Evolutionary conservation across 2,113 vertebrate genomes (phyloP).

Genomic region (Istiophorus platypterus): DNA sequence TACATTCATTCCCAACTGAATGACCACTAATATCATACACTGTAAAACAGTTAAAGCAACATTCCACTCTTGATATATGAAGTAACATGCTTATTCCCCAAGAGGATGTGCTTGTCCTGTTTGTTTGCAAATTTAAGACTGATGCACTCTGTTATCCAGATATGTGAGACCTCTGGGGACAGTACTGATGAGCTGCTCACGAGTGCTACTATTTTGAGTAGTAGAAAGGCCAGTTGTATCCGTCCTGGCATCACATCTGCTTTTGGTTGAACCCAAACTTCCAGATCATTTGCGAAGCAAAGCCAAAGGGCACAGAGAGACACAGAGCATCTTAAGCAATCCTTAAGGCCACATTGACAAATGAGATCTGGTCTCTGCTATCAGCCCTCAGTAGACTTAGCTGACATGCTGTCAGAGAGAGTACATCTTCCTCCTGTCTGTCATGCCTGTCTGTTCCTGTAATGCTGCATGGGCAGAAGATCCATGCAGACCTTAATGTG

Average conservation of each 20-base stretch:
- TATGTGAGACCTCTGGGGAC: not conserved
- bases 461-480: slow-evolving; percentile 22
- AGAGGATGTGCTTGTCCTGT: not conserved
- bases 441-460: slow-evolving; percentile 25
- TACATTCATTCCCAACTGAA: not conserved
- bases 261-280: slow-evolving; percentile 29
- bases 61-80: not conserved
- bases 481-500: slow-evolving; percentile 27
- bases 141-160: not conserved
- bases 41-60: not conserved
- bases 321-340: slow-evolving; percentile 35
- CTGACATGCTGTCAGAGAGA: slow-evolving; percentile 52
- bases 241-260: slow-evolving; percentile 5
- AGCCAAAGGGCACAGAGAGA: slow-evolving; percentile 20
- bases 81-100: too few relatives aligned
- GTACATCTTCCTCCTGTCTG: slow-evolving; percentile 38
- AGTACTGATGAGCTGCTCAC: not conserved
- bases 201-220: not conserved
- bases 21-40: not conserved
- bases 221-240: slow-evolving; percentile 1
- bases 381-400: slow-evolving; percentile 33
- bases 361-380: slow-evolving; percentile 33
- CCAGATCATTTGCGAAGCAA: slow-evolving; percentile 20
- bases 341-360: slow-evolving; percentile 38
- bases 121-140: not conserved